Evolutionary conservation across 2,888 invertebrate genomes (phyloP).

Genomic region (Hirtodrosophila confusa): DNA sequence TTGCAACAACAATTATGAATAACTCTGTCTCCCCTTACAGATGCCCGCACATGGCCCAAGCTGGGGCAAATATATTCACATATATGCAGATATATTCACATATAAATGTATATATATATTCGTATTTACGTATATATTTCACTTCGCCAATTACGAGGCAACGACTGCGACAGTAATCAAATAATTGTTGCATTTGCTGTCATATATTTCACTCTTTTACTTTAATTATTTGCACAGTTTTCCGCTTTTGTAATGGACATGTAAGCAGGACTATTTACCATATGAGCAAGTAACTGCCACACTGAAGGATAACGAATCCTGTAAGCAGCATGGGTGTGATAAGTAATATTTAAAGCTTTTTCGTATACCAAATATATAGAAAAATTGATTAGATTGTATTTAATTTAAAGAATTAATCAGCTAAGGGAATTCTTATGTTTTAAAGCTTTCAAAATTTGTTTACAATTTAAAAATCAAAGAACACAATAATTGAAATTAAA

Average conservation of each 20-base stretch:
- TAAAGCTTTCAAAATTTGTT: too few species aligned
- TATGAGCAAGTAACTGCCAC: not conserved
- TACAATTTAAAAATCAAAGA: too few species aligned
- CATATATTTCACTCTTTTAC: slow-evolving; percentile 58
- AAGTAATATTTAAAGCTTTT: not conserved
- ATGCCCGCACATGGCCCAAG: slow-evolving; percentile 42
- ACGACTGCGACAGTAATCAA: slow-evolving; percentile 73
- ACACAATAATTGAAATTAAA: too few species aligned
- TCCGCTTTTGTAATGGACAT: slow-evolving; percentile 42
- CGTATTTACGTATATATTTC: slow-evolving; percentile 60
- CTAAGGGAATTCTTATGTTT: too few species aligned
- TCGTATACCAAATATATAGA: too few species aligned
- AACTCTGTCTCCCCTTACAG: slow-evolving; percentile 46
- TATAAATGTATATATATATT: slow-evolving; percentile 11
- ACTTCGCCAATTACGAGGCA: slow-evolving; percentile 66
- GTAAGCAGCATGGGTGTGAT: not conserved
- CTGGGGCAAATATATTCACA: slow-evolving; percentile 28
- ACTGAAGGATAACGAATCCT: not conserved
- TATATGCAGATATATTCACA: not conserved
- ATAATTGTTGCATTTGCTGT: slow-evolving; percentile 74
- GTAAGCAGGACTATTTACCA: not conserved
- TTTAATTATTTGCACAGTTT: slow-evolving; percentile 67
- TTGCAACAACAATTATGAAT: slow-evolving; percentile 79
- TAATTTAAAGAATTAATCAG: too few species aligned
- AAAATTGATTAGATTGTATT: too few species aligned